Base-by-base conservation (phyloP, 2,797 vertebrate species). In the Gadopsis marmoratus region DNA sequence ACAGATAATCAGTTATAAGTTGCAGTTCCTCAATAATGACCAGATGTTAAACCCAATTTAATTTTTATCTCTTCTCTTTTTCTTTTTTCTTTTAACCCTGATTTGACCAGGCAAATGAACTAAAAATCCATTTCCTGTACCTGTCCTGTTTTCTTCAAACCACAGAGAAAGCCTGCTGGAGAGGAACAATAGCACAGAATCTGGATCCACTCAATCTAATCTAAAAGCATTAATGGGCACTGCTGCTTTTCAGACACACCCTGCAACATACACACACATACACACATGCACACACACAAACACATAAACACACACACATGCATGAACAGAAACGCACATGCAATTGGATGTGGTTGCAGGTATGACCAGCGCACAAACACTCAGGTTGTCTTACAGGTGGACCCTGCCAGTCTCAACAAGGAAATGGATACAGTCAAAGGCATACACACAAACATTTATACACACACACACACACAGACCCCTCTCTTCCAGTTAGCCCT, bases 401-500 rank as follows among this genome's bases (percentile, higher is more conserved):
- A 83, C n/a, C 6, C 62, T 41, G 54, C 75, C 61, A 68, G 68
- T 26, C 50, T 76, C 65, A 83, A 74, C 68, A 53, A 67, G 53
- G 62, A 72, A 43, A 75, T 47, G 48, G 58, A 80, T 54, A 48
- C 78, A 84, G 39, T 59, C 16, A 2, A 48, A 71, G 35, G 39
- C 50, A 50, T 2, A 41, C 71, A 82, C 80, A 79, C 79, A 69
- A 54, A 73, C 81, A 83, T 60, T 50, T 72, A 84, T 21, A 84
- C 23, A 84, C 53, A 58, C 70, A 53, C 63, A 79, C 51, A 53
- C 41, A 65, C 41, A 82, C 54, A 74, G 54, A 87, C 87, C 94
- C 87, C 95, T 95, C 93, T 97, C 95, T 97, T 97, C 96, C 95
- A 96, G 96, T 97, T 97, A 96, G 94, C 88, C 86, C 88, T 96